A percentile compares a stretch with the other conserved stretches of the same genome.
Conservation (phyloP, 2,113 vertebrate species). For the Todiramphus chloris region DNA sequence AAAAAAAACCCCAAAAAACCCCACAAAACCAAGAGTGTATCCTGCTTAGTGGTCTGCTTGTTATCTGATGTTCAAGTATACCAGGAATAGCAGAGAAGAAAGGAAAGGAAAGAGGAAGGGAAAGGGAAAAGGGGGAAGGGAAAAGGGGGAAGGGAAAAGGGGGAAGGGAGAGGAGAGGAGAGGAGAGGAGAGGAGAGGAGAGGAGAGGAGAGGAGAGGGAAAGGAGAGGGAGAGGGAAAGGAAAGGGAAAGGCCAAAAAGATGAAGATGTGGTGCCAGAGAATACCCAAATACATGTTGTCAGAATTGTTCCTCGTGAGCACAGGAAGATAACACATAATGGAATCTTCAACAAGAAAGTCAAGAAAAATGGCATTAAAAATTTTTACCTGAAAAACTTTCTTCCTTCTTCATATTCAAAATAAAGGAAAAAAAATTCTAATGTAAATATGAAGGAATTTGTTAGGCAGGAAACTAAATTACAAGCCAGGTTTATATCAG, state of each 20-base stretch:
- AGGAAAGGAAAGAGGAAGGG: too few species aligned
- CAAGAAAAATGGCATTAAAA: background rate
- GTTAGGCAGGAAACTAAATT: background rate
- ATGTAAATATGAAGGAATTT: background rate
- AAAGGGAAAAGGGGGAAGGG: too few species aligned
- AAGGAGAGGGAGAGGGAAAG: too few species aligned
- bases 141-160: too few species aligned
- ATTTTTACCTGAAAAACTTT: background rate
- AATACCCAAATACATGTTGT: background rate
- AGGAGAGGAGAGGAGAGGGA: too few species aligned
- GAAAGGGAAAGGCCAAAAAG: background rate
- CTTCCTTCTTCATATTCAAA: background rate
- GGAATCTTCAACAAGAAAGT: background rate
- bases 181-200: background rate
- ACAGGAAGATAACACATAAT: background rate
- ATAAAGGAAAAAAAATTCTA: background rate
- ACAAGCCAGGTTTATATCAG: background rate
- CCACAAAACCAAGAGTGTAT: background rate
- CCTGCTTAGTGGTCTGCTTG: slow-evolving; percentile 12
- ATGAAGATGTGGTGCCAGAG: background rate
- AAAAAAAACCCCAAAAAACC: background rate
- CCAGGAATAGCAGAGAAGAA: background rate
- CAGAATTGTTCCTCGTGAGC: background rate
- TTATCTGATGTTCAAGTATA: slow-evolving; percentile 28
- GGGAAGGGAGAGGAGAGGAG: too few species aligned